Evolutionary conservation across 2,888 invertebrate genomes (phyloP).

Genomic region (Alcis repandata): DNA sequence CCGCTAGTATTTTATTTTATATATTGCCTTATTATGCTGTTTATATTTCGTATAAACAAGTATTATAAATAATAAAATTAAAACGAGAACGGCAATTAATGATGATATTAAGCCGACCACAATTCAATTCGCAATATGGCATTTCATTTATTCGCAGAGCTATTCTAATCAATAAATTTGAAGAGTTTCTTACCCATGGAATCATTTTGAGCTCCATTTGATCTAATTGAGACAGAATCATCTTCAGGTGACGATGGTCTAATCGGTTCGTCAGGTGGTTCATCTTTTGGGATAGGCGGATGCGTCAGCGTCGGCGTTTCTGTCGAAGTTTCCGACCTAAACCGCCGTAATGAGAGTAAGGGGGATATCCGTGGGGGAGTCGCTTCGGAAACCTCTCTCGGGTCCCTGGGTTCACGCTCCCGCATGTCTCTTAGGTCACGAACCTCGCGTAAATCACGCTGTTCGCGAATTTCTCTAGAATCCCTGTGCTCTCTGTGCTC

Average conservation of each 20-base stretch:
- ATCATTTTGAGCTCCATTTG: constrained; percentile 85
- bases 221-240: constrained; percentile 85
- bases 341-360: constrained; percentile 80
- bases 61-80: too few species aligned
- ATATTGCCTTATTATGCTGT: too few species aligned
- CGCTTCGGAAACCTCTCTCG: constrained; percentile 76
- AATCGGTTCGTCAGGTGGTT: constrained; percentile 83
- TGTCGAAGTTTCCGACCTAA: constrained; percentile 72
- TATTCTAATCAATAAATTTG: neutral
- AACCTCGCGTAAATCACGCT: constrained; percentile 59
- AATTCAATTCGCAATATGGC: too few species aligned
- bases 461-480: constrained; percentile 59
- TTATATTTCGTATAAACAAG: too few species aligned
- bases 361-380: constrained; percentile 82
- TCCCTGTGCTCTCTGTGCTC: constrained; percentile 69
- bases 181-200: constrained; percentile 75
- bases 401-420: constrained; percentile 72
- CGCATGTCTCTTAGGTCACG: constrained; percentile 66
- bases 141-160: too few species aligned
- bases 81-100: too few species aligned
- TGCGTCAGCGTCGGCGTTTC: constrained; percentile 77
- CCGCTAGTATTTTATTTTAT: too few species aligned
- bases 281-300: constrained; percentile 84
- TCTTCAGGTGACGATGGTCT: constrained; percentile 87
- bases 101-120: too few species aligned